Evolutionary conservation across 2,888 invertebrate genomes (phyloP), one percentile per base, ranked within the genome.

Genomic region (Parascotia fuliginaria): DNA sequence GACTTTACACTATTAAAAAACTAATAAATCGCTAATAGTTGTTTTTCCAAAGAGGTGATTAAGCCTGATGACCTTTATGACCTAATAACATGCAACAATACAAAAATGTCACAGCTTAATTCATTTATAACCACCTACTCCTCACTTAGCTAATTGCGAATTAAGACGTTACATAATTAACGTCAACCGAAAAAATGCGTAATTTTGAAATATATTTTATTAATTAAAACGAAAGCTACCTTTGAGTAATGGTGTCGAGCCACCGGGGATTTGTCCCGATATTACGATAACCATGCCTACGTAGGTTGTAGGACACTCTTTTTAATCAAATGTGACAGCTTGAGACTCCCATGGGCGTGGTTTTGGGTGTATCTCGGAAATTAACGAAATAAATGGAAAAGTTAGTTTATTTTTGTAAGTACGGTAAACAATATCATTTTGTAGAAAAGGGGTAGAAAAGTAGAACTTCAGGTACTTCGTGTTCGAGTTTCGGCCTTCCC

Each of bases 191-290:
- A 48, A 51, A 34, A 40, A n/a, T 12, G n/a, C 32, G 38, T 46
- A 51, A 60, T 49, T 63, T 67, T 34, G 42, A 19, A 42, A n/a
- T n/a, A n/a, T n/a, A n/a, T n/a, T 43, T 52, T 55, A 55, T 68
- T 73, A 71, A 73, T 70, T 72, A 66, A 64, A 52, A 50, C 48
- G 55, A 65, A 62, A 64, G 65, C 60, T 55, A 45, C 41, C 60
- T 65, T 56, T 60, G 42, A 62, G 56, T 65, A 66, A 70, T 69
- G 61, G 66, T 55, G 55, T 58, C 52, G 53, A 38, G 16, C 14
- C 54, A 27, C 48, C 13, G 12, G 67, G 63, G 53, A 47, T 27
- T 13, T 39, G 37, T 34, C 42, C 44, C 42, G 40, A 36, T 13
- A 22, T 34, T 42, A 48, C 24, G 15, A 24, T 19, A 11, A 33